phyloP scores from a whole-genome alignment of 2,888 invertebrate species.

The Schrankia costaestrigalis region DNA sequence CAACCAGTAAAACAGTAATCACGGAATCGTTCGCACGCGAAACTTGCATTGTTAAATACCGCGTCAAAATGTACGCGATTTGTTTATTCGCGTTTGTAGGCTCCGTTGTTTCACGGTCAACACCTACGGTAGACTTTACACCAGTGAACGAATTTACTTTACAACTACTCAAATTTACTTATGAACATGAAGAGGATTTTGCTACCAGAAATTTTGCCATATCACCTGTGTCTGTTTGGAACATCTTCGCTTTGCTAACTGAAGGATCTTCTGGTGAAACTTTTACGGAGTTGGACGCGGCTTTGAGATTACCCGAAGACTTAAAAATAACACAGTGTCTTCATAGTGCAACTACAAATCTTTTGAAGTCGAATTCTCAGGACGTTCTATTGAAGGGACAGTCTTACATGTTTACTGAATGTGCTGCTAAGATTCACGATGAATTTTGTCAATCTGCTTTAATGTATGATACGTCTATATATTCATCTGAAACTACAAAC shows the following conservation, averaged over 20 bases:
- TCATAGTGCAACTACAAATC: conserved; percentile 48
- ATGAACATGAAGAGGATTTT: conserved; percentile 61
- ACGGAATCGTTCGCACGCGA: conserved; percentile 56
- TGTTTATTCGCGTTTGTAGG: conserved; percentile 48
- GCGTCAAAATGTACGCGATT: conserved; percentile 46
- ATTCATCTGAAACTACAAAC: conserved; percentile 79
- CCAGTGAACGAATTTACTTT: conserved; percentile 63
- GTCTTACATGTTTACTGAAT: conserved; percentile 60
- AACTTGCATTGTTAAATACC: conserved; percentile 43
- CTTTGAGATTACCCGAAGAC: conserved; percentile 56
- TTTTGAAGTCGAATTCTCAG: conserved; percentile 48
- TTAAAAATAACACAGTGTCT: conserved; percentile 55
- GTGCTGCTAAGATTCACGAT: conserved; percentile 51
- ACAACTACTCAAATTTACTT: conserved; percentile 59
- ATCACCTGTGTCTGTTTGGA: conserved; percentile 71
- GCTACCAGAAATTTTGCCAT: conserved; percentile 59
- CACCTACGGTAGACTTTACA: conserved; percentile 51
- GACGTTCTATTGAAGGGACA: conserved; percentile 58
- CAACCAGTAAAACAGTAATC: conserved; percentile 58
- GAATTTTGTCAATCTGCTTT: conserved; percentile 66
- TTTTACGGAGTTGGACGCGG: conserved; percentile 57
- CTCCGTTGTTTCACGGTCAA: conserved; percentile 41
- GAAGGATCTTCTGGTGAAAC: conserved; percentile 70
- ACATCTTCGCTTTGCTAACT: conserved; percentile 61
- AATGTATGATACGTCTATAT: conserved; percentile 76